Evolutionary conservation across 35 echinoderm and acorn worm species (phyloP).

Genomic region (Strongylocentrotus purpuratus): DNA sequence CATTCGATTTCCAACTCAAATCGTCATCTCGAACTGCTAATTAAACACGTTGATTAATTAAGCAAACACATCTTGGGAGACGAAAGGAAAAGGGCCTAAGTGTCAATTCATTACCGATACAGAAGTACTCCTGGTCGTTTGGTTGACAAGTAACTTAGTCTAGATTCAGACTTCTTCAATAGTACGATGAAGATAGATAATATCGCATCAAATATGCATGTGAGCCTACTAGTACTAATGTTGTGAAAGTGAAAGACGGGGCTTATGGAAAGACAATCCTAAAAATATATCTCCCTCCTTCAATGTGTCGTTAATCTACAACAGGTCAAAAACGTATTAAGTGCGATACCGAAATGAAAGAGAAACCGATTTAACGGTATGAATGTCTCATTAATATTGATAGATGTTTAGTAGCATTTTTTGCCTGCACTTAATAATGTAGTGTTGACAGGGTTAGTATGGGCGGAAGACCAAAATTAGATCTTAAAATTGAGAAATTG

Average conservation of each 20-base stretch:
- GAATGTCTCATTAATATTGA: too few relatives aligned
- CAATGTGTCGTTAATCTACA: not conserved
- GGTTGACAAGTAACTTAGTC: not conserved
- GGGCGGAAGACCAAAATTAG: too few relatives aligned
- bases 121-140: not conserved
- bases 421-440: too few relatives aligned
- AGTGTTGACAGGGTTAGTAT: too few relatives aligned
- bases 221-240: too few relatives aligned
- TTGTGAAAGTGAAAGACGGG: too few relatives aligned
- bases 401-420: too few relatives aligned
- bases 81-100: not conserved
- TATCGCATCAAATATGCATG: too few relatives aligned
- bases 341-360: not conserved
- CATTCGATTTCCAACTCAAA: not conserved
- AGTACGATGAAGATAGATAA: too few relatives aligned
- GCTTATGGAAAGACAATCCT: too few relatives aligned
- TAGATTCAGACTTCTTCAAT: not conserved
- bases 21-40: not conserved
- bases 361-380: not conserved
- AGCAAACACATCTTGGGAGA: not conserved
- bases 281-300: not conserved
- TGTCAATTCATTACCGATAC: not conserved
- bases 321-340: not conserved
- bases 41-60: slow-evolving; percentile 19
- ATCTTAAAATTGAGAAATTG: too few relatives aligned